phyloP scores from a whole-genome alignment of 2,797 vertebrate species.

The Carcharodon carcharias region DNA sequence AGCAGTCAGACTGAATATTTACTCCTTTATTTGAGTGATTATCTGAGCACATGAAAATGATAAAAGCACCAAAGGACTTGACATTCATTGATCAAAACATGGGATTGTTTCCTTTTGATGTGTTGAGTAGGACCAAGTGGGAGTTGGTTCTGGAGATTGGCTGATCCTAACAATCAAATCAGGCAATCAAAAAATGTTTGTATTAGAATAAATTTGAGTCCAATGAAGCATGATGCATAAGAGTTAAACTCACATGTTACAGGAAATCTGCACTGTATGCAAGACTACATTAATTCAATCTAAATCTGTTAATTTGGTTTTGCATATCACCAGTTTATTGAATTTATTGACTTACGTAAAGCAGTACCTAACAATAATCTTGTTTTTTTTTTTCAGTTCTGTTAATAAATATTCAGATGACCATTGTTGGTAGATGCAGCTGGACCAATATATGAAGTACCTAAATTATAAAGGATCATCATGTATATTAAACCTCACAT shows the following conservation, averaged over 20 bases:
- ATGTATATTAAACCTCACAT: slow-evolving; percentile 28
- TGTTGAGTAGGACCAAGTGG: neutral
- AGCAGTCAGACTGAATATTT: neutral
- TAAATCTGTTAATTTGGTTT: neutral
- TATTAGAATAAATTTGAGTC: neutral
- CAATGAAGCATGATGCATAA: neutral
- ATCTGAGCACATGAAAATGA: neutral
- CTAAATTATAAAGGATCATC: slow-evolving; percentile 23
- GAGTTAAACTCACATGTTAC: neutral
- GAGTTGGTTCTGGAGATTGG: neutral
- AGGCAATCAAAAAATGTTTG: neutral
- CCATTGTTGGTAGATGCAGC: slow-evolving; percentile 5
- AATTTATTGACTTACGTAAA: neutral
- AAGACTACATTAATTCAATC: neutral
- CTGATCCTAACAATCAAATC: neutral
- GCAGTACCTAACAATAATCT: neutral
- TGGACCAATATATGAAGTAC: slow-evolving; percentile 15
- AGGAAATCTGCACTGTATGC: neutral
- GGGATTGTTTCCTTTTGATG: neutral
- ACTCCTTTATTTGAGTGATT: neutral
- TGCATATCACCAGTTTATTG: neutral
- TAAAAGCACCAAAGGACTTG: neutral
- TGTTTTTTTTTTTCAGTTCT: neutral
- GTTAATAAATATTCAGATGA: slow-evolving; percentile 20
- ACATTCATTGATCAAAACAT: neutral